These are phyloP conservation scores for Ornithorhynchus anatinus DNA, from an alignment of 2,113 vertebrate species.

Conservation along the genomic window DNA sequence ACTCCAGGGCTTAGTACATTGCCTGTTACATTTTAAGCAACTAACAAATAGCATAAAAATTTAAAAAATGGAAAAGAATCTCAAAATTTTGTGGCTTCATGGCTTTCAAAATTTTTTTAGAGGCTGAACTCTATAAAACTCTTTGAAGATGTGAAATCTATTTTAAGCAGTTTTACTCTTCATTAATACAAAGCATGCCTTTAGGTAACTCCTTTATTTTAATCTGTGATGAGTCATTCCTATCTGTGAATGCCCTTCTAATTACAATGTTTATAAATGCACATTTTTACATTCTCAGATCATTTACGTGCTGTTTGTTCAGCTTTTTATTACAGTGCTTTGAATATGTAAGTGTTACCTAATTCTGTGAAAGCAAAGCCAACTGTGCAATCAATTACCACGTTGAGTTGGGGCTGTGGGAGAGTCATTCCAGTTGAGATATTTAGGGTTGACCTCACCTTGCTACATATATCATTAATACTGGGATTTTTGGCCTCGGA, in stretches of 20 bases:
- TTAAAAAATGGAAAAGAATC: background rate
- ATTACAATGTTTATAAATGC: background rate
- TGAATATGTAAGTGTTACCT: background rate
- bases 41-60: background rate
- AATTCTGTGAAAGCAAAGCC: background rate
- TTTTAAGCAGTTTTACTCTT: background rate
- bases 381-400: fast-evolving
- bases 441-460: fast-evolving
- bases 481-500: fast-evolving
- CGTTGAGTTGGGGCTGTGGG: background rate
- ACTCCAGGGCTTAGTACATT: too few relatives aligned
- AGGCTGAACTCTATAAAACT: background rate
- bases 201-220: background rate
- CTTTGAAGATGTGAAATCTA: background rate
- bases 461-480: fast-evolving
- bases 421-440: background rate
- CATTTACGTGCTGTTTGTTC: background rate
- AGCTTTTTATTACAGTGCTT: background rate
- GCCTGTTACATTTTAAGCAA: background rate
- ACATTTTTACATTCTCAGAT: background rate
- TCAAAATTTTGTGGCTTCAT: background rate
- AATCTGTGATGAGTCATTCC: fast-evolving
- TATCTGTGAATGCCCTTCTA: background rate
- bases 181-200: background rate
- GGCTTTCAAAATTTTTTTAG: background rate